phyloP scores from a whole-genome alignment of 2,113 vertebrate species.

The Vanacampus margaritifer region DNA sequence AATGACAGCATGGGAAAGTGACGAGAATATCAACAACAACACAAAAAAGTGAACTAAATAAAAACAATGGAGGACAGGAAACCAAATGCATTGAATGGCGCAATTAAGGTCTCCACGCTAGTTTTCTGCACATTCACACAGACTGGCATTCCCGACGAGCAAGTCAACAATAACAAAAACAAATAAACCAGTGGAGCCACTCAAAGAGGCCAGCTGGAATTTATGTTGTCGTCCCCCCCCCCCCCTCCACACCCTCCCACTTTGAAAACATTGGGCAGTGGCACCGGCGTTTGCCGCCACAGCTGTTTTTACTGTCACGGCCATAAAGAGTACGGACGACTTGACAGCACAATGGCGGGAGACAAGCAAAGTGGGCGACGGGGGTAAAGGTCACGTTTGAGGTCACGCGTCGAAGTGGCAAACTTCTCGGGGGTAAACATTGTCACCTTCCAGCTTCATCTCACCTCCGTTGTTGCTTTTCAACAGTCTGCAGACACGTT shows the following conservation, averaged over 20 bases:
- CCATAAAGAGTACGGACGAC: conserved; percentile 47
- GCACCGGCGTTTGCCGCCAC: conserved; percentile 59
- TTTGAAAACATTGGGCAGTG: conserved; percentile 55
- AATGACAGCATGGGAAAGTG: conserved; percentile 20
- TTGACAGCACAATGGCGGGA: conserved; percentile 36
- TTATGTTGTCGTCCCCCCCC: conserved; percentile 30
- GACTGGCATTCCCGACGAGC: conserved; percentile 17
- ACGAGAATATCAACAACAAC: conserved; percentile 6
- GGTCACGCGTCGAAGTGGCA: neutral
- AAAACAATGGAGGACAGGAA: neutral
- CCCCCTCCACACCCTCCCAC: too few relatives aligned
- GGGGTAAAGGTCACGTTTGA: conserved; percentile 4
- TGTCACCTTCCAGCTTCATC: neutral
- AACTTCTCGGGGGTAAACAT: neutral
- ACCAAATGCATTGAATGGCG: neutral
- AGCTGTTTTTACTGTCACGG: conserved; percentile 72
- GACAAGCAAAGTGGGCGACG: conserved; percentile 23
- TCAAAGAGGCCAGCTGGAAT: conserved; percentile 17
- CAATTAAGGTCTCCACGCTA: neutral
- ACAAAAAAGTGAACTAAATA: conserved; percentile 4
- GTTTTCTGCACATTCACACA: conserved; percentile 29
- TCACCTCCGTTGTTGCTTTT: neutral
- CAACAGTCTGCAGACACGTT: neutral
- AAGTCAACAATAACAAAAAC: conserved; percentile 48
- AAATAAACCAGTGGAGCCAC: conserved; percentile 40